Conservation (phyloP, 2,113 vertebrate genomes). For the Callaeas wilsoni region DNA sequence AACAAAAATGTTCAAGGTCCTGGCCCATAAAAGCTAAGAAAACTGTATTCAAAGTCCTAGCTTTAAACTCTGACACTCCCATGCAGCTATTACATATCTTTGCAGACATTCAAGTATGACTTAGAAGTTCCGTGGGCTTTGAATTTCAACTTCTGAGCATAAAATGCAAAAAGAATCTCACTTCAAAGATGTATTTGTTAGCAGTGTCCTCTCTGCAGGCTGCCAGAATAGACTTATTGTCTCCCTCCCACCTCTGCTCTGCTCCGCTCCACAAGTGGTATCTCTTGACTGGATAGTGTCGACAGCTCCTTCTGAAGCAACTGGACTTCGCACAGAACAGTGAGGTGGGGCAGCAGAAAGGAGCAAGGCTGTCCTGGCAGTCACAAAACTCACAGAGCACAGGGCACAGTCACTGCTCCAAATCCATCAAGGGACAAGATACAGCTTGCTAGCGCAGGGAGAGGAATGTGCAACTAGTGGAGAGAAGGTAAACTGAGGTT, state of each 20-base stretch:
- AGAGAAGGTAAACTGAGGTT: background rate
- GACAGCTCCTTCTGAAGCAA: background rate
- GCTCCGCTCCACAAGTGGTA: background rate
- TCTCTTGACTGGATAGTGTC: background rate
- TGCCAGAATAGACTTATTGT: fast-evolving
- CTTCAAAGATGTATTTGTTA: background rate
- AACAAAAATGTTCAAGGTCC: background rate
- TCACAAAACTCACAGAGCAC: background rate
- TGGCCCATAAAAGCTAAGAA: background rate
- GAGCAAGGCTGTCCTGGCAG: background rate
- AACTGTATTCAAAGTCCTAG: background rate
- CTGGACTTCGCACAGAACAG: background rate
- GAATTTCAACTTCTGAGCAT: background rate
- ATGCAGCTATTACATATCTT: background rate
- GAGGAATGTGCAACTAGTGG: background rate
- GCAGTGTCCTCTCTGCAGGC: background rate
- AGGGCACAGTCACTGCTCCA: background rate
- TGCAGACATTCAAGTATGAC: background rate
- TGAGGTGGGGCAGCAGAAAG: background rate
- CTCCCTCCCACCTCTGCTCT: background rate
- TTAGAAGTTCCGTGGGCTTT: background rate
- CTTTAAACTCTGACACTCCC: background rate
- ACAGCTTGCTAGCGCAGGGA: background rate
- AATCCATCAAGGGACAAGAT: background rate
- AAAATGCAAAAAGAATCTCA: background rate